Evolutionary conservation across 2,113 vertebrate genomes (phyloP), one percentile per base, ranked within the genome.

Genomic region (Campylorhamphus procurvoides): DNA sequence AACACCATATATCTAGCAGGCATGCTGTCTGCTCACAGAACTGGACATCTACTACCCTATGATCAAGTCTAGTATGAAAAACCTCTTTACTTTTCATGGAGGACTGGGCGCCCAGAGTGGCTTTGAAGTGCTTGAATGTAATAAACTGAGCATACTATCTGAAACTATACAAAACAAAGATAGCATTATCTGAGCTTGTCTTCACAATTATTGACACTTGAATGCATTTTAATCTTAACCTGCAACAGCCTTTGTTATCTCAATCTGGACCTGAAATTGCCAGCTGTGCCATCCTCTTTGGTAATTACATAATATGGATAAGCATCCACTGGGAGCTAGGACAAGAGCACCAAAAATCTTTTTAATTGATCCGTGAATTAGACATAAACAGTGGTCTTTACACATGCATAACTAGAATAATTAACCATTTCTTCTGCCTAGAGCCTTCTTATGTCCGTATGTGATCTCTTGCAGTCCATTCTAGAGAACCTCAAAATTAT

Each of bases 201-300:
- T 89, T 79, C 27, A 24, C 47, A 67, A 6, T 90, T 81, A 52
- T 44, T 87, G 69, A 17, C 64, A 73, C 37, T 40, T 47, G 23
- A 80, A 62, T 85, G n/a, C 50, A 53, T 89, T 94, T 95, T 87
- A 73, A 56, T 94, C 68, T 85, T 84, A 49, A 94, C 35, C 33
- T 90, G 56, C 28, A 62, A 29, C 22, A 63, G 37, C 28, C n/a
- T 91, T 89, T 86, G 33, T 90, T 86, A 52, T 69, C 62, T 82
- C 71, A 75, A 5, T 82, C 44, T 93, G 73, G 44, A 63, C 53
- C 33, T 87, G 77, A 85, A 91, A 69, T 44, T 92, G 28, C 91
- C 87, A 94, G 92, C 82, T 94, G 86, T 93, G 86, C 46, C 91
- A 71, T 66, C 56, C 39, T 79, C 37, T 94, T 90, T 80, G 62